Conservation (phyloP, 1,140 invertebrate species). For the Zeugodacus cucurbitae region DNA sequence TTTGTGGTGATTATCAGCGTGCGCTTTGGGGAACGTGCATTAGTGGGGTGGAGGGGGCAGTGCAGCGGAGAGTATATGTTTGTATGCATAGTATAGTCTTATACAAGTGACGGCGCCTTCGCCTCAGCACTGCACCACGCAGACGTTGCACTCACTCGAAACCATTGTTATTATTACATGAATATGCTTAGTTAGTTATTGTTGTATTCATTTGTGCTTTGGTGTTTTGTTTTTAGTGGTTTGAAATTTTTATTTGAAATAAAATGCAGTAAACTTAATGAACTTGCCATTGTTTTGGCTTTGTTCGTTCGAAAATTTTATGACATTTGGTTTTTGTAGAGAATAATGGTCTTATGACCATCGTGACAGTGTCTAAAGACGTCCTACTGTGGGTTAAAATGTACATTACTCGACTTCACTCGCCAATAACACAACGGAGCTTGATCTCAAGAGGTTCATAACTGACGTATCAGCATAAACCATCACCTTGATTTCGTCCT, state of each 20-base stretch:
- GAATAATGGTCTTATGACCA: too few species aligned
- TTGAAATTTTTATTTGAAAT: not conserved
- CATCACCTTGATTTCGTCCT: too few species aligned
- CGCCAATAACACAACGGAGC: too few species aligned
- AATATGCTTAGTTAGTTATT: not conserved
- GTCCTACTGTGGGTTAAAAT: too few species aligned
- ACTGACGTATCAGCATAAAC: too few species aligned
- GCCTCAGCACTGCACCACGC: not conserved
- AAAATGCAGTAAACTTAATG: not conserved
- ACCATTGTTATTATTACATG: not conserved
- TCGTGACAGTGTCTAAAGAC: too few species aligned
- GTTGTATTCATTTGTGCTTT: not conserved
- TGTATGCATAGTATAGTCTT: not conserved
- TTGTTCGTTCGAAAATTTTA: too few species aligned
- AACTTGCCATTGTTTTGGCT: not conserved
- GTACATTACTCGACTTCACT: too few species aligned
- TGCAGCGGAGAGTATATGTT: not conserved
- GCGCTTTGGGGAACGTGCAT: not conserved
- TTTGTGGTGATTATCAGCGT: constrained; percentile 45
- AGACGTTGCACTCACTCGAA: not conserved
- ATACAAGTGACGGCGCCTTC: not conserved
- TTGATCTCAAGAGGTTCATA: too few species aligned
- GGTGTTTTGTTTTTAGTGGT: not conserved
- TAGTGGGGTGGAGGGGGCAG: not conserved
- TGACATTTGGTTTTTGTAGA: too few species aligned